Evolutionary conservation across 1,140 invertebrate species (phyloP), one percentile per base, ranked within the genome.

Genomic region (Planococcus citri): DNA sequence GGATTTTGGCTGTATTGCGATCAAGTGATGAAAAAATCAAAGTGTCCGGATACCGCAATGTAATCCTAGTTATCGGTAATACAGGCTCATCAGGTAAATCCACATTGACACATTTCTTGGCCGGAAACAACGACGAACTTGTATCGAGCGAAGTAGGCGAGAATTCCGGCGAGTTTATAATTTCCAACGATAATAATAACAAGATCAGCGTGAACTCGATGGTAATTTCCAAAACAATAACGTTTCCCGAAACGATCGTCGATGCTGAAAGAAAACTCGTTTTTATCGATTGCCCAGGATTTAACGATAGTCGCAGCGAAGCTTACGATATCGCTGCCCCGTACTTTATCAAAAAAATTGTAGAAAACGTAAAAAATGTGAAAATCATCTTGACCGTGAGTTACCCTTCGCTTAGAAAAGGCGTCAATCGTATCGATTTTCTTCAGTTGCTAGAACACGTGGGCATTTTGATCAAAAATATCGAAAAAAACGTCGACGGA

Each of bases 61-160:
- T 69, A 0, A 70, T 74, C 0, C 57, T 75, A 8, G 17, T 74
- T 0, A 21, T 74, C 2, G 74, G 73, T 3, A 73, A 72, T 24
- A 73, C 74, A 1, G 74, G 74, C 14, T 29, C 71, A n/a, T n/a
- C n/a, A 14, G 74, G 74, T 4, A 75, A 75, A 70, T 71, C 38
- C 6, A 75, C 74, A 1, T 22, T 74, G 4, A 61, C 64, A 1
- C 70, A 73, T 14, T 73, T 71, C 68, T 24, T 75, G 21, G 67
- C 71, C 12, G 72, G 72, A 1, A 37, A 74, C 29, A 70, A 69
- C 38, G 12, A 33, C 29, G 4, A 33, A 3, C 29, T 33, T 12
- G 29, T 33, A 33, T 33, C 29, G 4, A 33, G 3, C 29, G 29
- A 33, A 33, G 12, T 12, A 33, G 3, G 29, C 29, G 29, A 3